These are phyloP conservation scores for Micrastur ruficollis DNA, from an alignment of 2,797 vertebrate genomes.

Conservation along the genomic window DNA sequence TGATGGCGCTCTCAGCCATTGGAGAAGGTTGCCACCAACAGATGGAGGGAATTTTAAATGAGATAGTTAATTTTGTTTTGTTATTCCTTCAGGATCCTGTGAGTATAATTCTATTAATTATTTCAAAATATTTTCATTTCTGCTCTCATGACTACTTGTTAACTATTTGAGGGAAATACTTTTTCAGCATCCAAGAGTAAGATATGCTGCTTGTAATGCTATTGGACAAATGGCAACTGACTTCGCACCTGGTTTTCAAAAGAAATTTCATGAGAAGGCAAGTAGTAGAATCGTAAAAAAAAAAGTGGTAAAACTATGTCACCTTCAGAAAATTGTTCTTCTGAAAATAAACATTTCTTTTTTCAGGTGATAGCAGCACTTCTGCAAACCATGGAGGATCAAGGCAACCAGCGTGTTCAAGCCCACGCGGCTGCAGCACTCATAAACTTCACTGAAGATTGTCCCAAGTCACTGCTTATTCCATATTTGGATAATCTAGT, in stretches of 20 bases:
- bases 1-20: slow-evolving; percentile 97
- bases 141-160: neutral
- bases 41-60: slow-evolving; percentile 97
- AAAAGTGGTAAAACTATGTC: neutral
- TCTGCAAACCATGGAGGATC: slow-evolving; percentile 97
- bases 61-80: slow-evolving; percentile 95
- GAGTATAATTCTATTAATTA: slow-evolving; percentile 68
- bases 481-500: slow-evolving; percentile 94
- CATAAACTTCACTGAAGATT: slow-evolving; percentile 98
- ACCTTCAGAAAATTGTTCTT: neutral
- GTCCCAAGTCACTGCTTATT: slow-evolving; percentile 92
- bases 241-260: slow-evolving; percentile 97
- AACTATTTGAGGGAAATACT: neutral
- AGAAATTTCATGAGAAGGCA: slow-evolving; percentile 98
- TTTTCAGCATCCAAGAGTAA: slow-evolving; percentile 92
- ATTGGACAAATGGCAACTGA: slow-evolving; percentile 99
- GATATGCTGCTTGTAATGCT: slow-evolving; percentile 96
- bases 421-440: slow-evolving; percentile 96
- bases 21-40: slow-evolving; percentile 98
- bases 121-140: neutral
- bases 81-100: slow-evolving; percentile 95
- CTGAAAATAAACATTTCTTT: neutral
- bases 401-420: slow-evolving; percentile 94
- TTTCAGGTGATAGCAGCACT: slow-evolving; percentile 91
- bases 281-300: neutral